Base-by-base conservation (phyloP, 1,140 invertebrate species). In the Drosophila dunni region DNA sequence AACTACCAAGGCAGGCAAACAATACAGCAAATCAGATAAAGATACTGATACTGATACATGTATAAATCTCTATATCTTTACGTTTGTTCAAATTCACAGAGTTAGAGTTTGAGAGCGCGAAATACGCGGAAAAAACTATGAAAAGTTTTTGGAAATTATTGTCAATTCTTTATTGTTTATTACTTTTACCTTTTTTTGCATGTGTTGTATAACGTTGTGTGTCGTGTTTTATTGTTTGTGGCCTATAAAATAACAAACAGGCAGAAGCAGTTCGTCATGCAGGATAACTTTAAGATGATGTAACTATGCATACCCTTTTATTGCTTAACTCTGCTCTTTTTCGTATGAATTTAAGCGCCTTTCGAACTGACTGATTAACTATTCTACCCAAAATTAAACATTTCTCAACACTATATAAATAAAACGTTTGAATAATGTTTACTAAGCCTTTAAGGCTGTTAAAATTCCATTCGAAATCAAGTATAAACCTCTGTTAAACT, bases 251-350 rank as follows among this genome's bases (percentile, higher is more conserved):
- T 13, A 11, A 40, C 56, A 44, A 17, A 15, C 81, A 90, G 90
- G 45, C 90, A 91, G 56, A 91, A 91, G 78, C 86, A 91, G 74
- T 91, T 91, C 67, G 82, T 91, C 71, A 91, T 91, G 90, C 90
- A 91, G 78, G 90, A 88, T 60, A 81, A 84, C 71, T 91, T 53
- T 68, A 75, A 78, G 76, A 91, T 90, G 86, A 91, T 85, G 90
- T 91, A 91, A 88, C 63, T 91, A 91, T 68, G 9, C 24, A 29
- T 29, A 29, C 0, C 24, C 24, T 29, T 29, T 29, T 20, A 56
- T 63, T 4, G 29, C 50, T 50, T 17, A 48, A 62, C 9, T 48
- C 36, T 17, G 29, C 4, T 15, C 6, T 5, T 24, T 50, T 29
- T 51, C 24, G 50, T 34, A 11, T 51, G n/a, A 7, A 34, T 34